These are phyloP conservation scores for Sesia apiformis DNA, from an alignment of 2,888 invertebrate species.

Conservation along the genomic window DNA sequence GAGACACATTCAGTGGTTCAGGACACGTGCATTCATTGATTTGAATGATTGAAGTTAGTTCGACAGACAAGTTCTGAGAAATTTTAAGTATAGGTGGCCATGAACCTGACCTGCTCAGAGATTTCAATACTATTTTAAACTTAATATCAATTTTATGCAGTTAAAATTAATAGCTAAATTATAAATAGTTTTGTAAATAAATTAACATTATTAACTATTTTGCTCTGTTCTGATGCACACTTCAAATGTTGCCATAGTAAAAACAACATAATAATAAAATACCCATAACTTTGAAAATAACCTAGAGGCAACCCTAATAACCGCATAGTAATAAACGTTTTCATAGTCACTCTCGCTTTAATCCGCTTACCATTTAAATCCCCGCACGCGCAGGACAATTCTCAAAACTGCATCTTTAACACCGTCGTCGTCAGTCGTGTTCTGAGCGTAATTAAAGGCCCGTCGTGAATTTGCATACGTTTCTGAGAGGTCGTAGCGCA, in stretches of 20 bases:
- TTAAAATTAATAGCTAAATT: too few relatives aligned
- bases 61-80: neutral
- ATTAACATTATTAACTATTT: too few relatives aligned
- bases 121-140: too few relatives aligned
- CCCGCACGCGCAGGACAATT: conserved; percentile 47
- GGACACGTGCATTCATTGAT: conserved; percentile 15
- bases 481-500: conserved; percentile 66
- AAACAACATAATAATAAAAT: too few relatives aligned
- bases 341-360: conserved; percentile 44
- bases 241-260: too few relatives aligned
- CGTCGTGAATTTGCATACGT: conserved; percentile 64
- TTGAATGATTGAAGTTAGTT: neutral
- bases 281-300: neutral
- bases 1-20: conserved; percentile 58
- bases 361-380: conserved; percentile 58
- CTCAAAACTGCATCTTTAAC: conserved; percentile 68
- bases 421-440: conserved; percentile 63
- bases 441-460: conserved; percentile 65
- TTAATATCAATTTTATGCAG: too few relatives aligned
- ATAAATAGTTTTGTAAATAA: too few relatives aligned
- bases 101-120: too few relatives aligned
- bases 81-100: neutral
- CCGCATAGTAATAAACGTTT: conserved; percentile 36
- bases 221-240: too few relatives aligned
- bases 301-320: conserved; percentile 6